These are phyloP conservation scores for Bursaphelenchus okinawaensis DNA, from an alignment of 2,888 invertebrate genomes.

Conservation along the genomic window DNA sequence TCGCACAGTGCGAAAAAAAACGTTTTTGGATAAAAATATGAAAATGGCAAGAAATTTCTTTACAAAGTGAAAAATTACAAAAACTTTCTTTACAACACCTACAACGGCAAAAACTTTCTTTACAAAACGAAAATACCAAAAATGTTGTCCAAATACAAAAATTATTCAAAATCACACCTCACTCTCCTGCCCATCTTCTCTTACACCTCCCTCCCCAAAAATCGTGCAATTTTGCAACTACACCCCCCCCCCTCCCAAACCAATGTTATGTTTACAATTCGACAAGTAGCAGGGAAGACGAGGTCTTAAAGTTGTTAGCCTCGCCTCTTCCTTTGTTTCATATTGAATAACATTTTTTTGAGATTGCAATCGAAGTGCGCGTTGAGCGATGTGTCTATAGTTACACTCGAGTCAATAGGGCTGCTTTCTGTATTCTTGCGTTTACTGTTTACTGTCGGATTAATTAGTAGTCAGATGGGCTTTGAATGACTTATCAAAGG, in stretches of 20 bases:
- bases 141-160: background rate
- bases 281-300: background rate
- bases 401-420: background rate
- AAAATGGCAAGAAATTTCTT: no score
- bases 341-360: background rate
- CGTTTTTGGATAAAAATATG: no score
- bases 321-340: background rate
- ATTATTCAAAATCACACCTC: background rate
- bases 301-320: background rate
- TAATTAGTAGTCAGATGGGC: no score
- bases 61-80: no score
- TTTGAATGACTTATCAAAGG: no score
- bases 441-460: no score
- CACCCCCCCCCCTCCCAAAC: background rate
- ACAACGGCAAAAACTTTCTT: no score
- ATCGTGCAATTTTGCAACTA: background rate
- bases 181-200: background rate
- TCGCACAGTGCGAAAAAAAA: no score
- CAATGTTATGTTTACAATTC: background rate
- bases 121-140: no score
- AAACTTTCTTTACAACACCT: no score
- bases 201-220: background rate
- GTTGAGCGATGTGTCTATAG: background rate
- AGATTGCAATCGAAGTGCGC: background rate
- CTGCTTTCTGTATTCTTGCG: no score